A percentile compares a stretch with the other conserved stretches of the same genome.
phyloP scores from a whole-genome alignment of 2,888 invertebrate species.

The Ornithoptera priamus region DNA sequence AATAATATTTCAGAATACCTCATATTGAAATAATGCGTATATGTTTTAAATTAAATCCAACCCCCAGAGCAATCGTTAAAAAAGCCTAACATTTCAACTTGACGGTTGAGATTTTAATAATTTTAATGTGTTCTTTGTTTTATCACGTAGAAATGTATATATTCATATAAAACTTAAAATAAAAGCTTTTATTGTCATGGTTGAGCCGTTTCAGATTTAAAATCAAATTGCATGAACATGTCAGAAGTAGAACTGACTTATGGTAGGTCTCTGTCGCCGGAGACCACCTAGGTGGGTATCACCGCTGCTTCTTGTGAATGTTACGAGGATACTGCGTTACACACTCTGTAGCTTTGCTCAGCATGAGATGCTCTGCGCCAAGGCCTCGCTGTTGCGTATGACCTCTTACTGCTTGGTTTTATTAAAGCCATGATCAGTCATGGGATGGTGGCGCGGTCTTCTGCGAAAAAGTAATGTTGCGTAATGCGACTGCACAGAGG shows the following conservation, averaged over 20 bases:
- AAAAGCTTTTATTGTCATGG: background rate
- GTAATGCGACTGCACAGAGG: too few relatives aligned
- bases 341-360: too few relatives aligned
- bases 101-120: background rate
- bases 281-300: background rate
- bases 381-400: too few relatives aligned
- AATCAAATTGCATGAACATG: background rate
- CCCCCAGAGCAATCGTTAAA: background rate
- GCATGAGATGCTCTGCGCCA: too few relatives aligned
- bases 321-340: too few relatives aligned
- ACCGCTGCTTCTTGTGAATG: too few relatives aligned
- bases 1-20: background rate
- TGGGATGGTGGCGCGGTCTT: too few relatives aligned
- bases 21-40: background rate
- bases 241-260: background rate
- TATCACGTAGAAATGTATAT: background rate
- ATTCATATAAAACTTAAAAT: background rate
- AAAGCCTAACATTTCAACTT: background rate
- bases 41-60: background rate
- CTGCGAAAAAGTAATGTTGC: too few relatives aligned
- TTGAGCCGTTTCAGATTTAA: background rate
- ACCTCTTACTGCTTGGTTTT: too few relatives aligned
- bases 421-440: too few relatives aligned
- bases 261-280: background rate
- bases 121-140: constrained; percentile 1